Evolutionary conservation across 2,797 vertebrate species (phyloP), one percentile per base, ranked within the genome.

Genomic region (Acipenser oxyrinchus): DNA sequence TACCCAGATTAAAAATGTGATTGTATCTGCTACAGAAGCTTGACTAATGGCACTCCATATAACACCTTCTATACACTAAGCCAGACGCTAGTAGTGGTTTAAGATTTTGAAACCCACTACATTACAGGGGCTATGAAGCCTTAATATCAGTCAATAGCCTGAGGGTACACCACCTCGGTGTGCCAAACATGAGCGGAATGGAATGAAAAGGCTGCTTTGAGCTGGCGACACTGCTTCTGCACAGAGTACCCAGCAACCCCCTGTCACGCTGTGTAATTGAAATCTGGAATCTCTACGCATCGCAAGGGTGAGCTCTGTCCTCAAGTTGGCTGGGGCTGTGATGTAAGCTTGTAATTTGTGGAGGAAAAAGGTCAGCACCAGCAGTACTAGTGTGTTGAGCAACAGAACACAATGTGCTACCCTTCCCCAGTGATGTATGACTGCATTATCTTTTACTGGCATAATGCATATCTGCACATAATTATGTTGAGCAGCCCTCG

Each of bases 371-470:
- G 55, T 58, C 55, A 58, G 55, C 7, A 11, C 12, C 12, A n/a
- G 55, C 11, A 11, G 12, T 13, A n/a, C 9, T 6, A 58, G 15
- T 13, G 55, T 58, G 55, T n/a, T 7, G 55, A n/a, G 51, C 51
- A 9, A 9, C 8, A 58, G 7, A 58, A 13, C 12, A n/a, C 55
- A 58, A 58, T n/a, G 37, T 12, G 55, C 37, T 66, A 12, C 6
- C 65, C 37, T n/a, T 37, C 37, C 64, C 64, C 52, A 53, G 37
- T 66, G 15, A 23, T 55, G 12, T 57, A 66, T 55, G 52, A 48
- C 53, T 57, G 23, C 6, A 59, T 66, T 52, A 13, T 51, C 52
- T 57, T 66, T 57, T 48, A 66, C 53, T 13, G 65, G 65, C 65
- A 55, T 66, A 58, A 58, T 59, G 48, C 59, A 59, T 48, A 58